phyloP scores from a whole-genome alignment of 2,797 vertebrate genomes.

The Carapus acus region DNA sequence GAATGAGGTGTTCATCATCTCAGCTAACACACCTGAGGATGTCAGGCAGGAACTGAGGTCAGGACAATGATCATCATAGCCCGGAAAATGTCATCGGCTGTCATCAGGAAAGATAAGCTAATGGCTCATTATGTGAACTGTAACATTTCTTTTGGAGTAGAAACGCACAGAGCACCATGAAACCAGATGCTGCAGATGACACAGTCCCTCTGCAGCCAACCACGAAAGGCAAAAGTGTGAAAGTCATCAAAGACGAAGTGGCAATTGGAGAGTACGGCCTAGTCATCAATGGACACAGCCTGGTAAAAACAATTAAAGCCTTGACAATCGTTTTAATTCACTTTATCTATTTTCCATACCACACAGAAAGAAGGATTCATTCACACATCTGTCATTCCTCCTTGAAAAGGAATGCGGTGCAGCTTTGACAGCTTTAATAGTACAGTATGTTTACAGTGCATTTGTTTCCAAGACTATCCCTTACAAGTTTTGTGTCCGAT shows the following conservation, averaged over 20 bases:
- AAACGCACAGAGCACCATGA: constrained; percentile 78
- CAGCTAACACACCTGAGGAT: constrained; percentile 69
- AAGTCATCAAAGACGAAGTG: constrained; percentile 71
- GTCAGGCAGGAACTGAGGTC: constrained; percentile 85
- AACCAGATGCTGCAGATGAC: constrained; percentile 63
- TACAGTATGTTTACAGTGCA: too few relatives aligned
- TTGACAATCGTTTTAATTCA: constrained; percentile 14
- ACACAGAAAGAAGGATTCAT: too few relatives aligned
- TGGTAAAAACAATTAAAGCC: constrained; percentile 69
- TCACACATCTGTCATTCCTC: too few relatives aligned
- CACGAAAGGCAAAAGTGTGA: constrained; percentile 43
- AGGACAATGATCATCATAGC: constrained; percentile 5
- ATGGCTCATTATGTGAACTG: too few relatives aligned
- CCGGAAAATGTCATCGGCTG: background rate
- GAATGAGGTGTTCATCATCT: constrained; percentile 81
- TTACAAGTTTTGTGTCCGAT: background rate
- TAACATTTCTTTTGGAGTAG: constrained; percentile 55
- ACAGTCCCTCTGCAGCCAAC: constrained; percentile 44
- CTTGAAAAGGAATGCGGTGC: too few relatives aligned
- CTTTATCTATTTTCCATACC: too few relatives aligned
- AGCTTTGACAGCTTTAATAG: too few relatives aligned
- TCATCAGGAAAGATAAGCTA: background rate
- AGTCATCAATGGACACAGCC: constrained; percentile 87
- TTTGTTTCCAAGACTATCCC: too few relatives aligned
- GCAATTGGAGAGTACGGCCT: constrained; percentile 79